These are phyloP conservation scores for Drosophila funebris DNA, from an alignment of 1,140 invertebrate species.

Conservation along the genomic window DNA sequence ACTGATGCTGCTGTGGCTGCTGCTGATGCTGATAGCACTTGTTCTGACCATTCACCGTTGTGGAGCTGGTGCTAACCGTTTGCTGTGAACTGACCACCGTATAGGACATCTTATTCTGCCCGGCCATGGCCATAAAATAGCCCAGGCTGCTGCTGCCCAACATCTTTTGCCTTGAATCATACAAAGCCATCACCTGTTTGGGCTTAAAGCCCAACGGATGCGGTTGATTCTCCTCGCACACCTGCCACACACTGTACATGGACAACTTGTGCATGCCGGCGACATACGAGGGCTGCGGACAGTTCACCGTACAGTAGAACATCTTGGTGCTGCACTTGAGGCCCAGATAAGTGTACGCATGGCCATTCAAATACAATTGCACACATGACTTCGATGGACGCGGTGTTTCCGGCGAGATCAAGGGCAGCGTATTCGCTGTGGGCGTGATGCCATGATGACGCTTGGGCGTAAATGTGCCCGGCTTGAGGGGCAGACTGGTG, in stretches of 20 bases:
- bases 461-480: conserved; percentile 91
- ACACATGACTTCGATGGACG: conserved; percentile 93
- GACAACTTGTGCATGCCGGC: conserved; percentile 95
- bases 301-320: conserved; percentile 96
- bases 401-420: conserved; percentile 95
- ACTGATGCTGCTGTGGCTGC: conserved; percentile 59
- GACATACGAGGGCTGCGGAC: conserved; percentile 97
- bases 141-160: conserved; percentile 83
- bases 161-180: conserved; percentile 90
- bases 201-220: conserved; percentile 89
- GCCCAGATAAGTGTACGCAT: conserved; percentile 96
- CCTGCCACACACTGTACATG: conserved; percentile 99
- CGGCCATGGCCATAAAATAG: conserved; percentile 55
- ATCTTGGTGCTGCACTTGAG: conserved; percentile 95
- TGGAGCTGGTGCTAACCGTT: conserved; percentile 60
- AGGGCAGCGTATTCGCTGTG: conserved; percentile 89
- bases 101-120: conserved; percentile 47
- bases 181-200: conserved; percentile 87
- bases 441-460: conserved; percentile 90
- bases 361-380: conserved; percentile 94
- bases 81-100: conserved; percentile 65
- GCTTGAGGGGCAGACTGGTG: conserved; percentile 91
- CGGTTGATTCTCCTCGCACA: conserved; percentile 89
- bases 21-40: conserved; percentile 70
- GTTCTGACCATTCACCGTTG: conserved; percentile 26